Evolutionary conservation across 2,888 invertebrate species (phyloP).

Genomic region (Cylindroiulus punctatus): DNA sequence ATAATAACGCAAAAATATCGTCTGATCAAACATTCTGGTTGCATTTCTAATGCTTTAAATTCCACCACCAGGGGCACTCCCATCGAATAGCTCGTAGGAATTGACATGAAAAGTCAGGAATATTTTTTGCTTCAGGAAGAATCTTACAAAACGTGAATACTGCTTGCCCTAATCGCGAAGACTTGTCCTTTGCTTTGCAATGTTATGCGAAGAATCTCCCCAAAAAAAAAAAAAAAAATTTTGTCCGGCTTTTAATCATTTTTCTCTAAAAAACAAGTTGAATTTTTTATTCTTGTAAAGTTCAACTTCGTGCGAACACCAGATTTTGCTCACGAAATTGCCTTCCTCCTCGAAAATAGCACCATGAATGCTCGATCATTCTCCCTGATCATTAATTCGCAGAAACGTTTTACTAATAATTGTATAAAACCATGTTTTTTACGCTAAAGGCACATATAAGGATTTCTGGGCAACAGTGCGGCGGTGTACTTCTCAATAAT

Average conservation of each 20-base stretch:
- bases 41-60: no score
- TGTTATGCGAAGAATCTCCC: no score
- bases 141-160: no score
- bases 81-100: no score
- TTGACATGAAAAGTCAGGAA: no score
- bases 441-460: slow-evolving; percentile 62
- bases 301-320: slow-evolving; percentile 32
- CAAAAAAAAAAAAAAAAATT: not conserved
- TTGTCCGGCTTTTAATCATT: not conserved
- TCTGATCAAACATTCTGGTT: no score
- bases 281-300: slow-evolving; percentile 25
- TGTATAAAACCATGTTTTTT: slow-evolving; percentile 19
- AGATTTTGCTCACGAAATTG: not conserved
- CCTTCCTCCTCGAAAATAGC: not conserved
- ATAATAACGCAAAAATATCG: no score
- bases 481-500: slow-evolving; percentile 61
- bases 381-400: not conserved
- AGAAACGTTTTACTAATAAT: slow-evolving; percentile 12
- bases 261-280: not conserved
- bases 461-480: slow-evolving; percentile 62
- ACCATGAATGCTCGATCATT: not conserved
- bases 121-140: no score
- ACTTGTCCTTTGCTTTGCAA: no score
- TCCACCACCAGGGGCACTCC: no score
- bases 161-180: no score